Evolutionary conservation across 2,113 vertebrate genomes (phyloP), one percentile per base, ranked within the genome.

Genomic region (Myotis brandtii): DNA sequence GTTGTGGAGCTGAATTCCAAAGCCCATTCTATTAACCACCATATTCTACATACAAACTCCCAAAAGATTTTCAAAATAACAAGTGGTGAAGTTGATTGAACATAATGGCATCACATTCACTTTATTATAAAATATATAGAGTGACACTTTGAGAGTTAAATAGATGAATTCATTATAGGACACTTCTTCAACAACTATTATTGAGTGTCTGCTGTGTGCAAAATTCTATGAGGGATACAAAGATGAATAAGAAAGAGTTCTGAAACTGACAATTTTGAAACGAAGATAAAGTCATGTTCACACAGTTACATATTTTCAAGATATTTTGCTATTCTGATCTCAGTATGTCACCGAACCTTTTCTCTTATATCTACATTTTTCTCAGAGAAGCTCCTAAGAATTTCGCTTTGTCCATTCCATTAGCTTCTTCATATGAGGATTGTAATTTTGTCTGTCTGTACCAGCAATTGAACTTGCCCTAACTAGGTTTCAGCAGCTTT

Each of bases 251-350:
- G 18, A 70, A 72, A 69, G 48, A 30, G 37, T 86, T 95, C 32
- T 62, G 25, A 95, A 97, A 54, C 32, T 86, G 62, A 70, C 21
- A 91, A 66, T 69, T 92, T 93, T 93, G 64, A 95, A 95, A 69
- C 50, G 89, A 43, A 94, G 14, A 43, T 54, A 59, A 91, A 94
- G 75, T 89, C 6, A 73, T 96, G 72, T 95, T 96, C 64, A 87
- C 13, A 89, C 14, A 52, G 50, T 67, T 88, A 59, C 59, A 5
- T 50, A 83, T 69, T 93, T 95, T 93, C 43, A 95, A 93, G 37
- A 94, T 48, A 89, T 1, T 81, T 77, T 46, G 25, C 84, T 93
- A 69, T 84, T 95, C 34, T 92, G 14, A 84, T 85, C 46, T 89
- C 30, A 83, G 37, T 76, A 48, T 93, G 54, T 17, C 67, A 73